A percentile compares a stretch with the other conserved stretches of the same genome.
These are phyloP conservation scores for Hyaena hyaena DNA, from an alignment of 2,113 vertebrate genomes.

Conservation along the genomic window DNA sequence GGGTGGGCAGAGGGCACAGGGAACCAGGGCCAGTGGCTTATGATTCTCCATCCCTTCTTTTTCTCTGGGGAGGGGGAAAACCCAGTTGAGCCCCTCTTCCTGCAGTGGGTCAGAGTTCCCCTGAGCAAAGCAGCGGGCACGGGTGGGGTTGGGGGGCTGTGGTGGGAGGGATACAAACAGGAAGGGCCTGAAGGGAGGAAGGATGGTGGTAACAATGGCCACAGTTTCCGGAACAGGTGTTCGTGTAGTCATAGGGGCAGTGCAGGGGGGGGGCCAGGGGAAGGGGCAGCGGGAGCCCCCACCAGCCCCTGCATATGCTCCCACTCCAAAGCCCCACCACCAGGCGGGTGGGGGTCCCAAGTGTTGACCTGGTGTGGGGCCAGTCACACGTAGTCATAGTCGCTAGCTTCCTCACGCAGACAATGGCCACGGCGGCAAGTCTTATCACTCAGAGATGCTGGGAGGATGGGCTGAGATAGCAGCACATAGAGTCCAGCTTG, in stretches of 20 bases:
- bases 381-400: neutral
- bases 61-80: neutral
- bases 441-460: neutral
- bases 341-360: neutral
- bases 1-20: neutral
- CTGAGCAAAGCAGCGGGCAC: slow-evolving; percentile 78
- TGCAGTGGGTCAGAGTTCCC: slow-evolving; percentile 41
- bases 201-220: slow-evolving; percentile 71
- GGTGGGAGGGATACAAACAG: slow-evolving; percentile 72
- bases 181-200: slow-evolving; percentile 70
- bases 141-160: slow-evolving; percentile 52
- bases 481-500: neutral
- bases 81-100: slow-evolving; percentile 47
- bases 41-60: neutral
- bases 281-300: neutral
- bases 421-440: neutral
- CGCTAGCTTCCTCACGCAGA: neutral
- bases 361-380: slow-evolving; percentile 61
- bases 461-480: neutral
- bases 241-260: neutral
- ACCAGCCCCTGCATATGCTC: neutral
- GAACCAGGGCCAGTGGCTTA: neutral
- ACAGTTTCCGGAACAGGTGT: slow-evolving; percentile 77
- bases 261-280: neutral
- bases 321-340: neutral